Percentiles rank a stretch among this genome's conserved stretches.
Evolutionary conservation across 2,888 invertebrate genomes (phyloP).

Genomic region (Ceratothoa steindachneri): DNA sequence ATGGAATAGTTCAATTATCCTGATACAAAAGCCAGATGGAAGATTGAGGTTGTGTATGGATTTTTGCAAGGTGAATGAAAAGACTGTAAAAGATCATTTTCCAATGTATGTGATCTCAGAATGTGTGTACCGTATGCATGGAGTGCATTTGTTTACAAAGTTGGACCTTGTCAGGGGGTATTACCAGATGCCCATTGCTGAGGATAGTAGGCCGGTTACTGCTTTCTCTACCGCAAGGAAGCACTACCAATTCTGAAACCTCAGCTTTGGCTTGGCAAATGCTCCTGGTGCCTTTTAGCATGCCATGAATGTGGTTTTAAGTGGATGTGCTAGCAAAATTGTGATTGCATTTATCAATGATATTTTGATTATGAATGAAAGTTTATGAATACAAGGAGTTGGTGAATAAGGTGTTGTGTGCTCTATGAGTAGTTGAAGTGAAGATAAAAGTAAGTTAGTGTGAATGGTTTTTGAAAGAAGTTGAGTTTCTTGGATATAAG

Average conservation of each 20-base stretch:
- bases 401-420: constrained; percentile 12
- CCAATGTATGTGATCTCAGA: not conserved
- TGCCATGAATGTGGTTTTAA: not conserved
- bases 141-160: constrained; percentile 1
- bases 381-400: constrained; percentile 25
- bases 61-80: constrained; percentile 1
- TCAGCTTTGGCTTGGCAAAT: constrained; percentile 4
- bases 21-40: constrained; percentile 9
- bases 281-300: constrained; percentile 7
- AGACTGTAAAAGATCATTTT: not conserved
- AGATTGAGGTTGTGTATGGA: constrained; percentile 3
- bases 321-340: not conserved
- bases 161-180: not conserved
- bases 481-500: constrained; percentile 40
- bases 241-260: too few species aligned
- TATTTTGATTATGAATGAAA: constrained; percentile 21
- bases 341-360: constrained; percentile 33
- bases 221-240: not conserved
- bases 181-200: not conserved
- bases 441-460: constrained; percentile 44
- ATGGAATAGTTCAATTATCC: constrained; percentile 13
- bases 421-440: not conserved
- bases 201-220: not conserved
- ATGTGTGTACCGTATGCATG: not conserved
- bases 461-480: constrained; percentile 23